Base-by-base conservation (phyloP, 2,888 invertebrate species). In the Callosobruchus maculatus region DNA sequence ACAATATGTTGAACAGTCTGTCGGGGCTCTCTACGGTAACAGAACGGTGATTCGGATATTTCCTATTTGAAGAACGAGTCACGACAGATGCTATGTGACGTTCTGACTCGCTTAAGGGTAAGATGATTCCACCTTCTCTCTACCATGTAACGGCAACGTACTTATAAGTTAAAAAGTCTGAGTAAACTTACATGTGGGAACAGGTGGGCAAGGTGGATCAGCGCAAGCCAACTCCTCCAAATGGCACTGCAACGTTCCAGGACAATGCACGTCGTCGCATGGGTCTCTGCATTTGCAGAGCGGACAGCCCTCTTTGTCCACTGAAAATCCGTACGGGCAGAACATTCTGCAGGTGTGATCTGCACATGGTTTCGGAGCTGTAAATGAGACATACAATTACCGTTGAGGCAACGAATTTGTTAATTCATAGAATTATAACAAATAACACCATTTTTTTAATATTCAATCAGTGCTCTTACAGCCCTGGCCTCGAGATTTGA, bases 281-380 rank as follows among this genome's bases (percentile, higher is more conserved):
- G 95, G 95, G 85, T 95, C 95, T 5, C 94, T 89, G 82, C 96
- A 96, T 82, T 92, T 92, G 86, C 96, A 96, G 70, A 93, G 88
- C 0, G 93, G 92, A 81, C 96, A 96, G 4, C 96, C 95, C 1
- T 89, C 90, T 20, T 88, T 80, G 68, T 89, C 88, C 81, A 94
- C 90, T 78, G 94, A 92, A 85, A 96, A 96, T 67, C 95, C 95
- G 74, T 94, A 91, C 0, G 95, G 93, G 81, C 96, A 96, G 77
- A 95, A 91, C 96, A 96, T 96, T 68, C 96, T 91, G 82, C 96
- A 96, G 0, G 93, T 93, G 80, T 94, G 94, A 0, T 94, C 94
- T 0, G 94, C 92, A 83, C 96, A 96, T 0, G 92, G 89, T 31
- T 91, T 90, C 0, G 93, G 93, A 70, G 89, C 89, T 84, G 80